Evolutionary conservation across 2,888 invertebrate species (phyloP), one percentile per base, ranked within the genome.

Genomic region (Drosophila nr. medialis): DNA sequence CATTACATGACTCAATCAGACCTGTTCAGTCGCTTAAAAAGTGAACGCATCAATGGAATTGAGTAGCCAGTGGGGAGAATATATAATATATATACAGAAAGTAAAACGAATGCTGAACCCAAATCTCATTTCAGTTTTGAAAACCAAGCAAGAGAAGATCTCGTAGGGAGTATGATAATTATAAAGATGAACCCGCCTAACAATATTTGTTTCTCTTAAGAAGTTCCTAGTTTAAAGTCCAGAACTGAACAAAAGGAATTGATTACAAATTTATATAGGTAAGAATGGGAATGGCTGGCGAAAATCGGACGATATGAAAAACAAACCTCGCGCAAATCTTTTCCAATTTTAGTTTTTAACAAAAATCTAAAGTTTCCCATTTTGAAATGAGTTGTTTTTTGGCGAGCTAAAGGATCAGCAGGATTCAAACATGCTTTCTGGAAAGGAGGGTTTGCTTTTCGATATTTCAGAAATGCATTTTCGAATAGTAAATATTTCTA

Each of bases 21-120:
- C 27, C 50, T 11, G 24, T 18, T 36, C 51, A 29, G 63, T 50
- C 36, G 24, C 32, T n/a, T 8, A 29, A 59, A 34, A 21, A 49
- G 27, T 49, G 24, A 49, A 49, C 49, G 49, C 45, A 2, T 45
- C 24, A 45, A 24, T 45, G 45, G 4, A 24, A 45, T 45, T 15
- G 15, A 45, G 21, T 24, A 4, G 45, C 45, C 8, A 45, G 13
- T 45, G 45, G 45, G 13, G 7, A 7, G 45, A 15, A 15, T 21
- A 21, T 10, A 30, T 30, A 30, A 30, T 30, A 30, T 30, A 30
- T 30, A 30, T 30, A 21, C 21, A 21, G 21, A 45, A 45, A 45
- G 24, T 24, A 15, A 15, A 45, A 15, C 13, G 42, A 15, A 45
- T 45, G 42, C 21, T 45, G 2, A 24, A 24, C 24, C 24, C 0